Percentiles rank a stretch among this genome's conserved stretches.
Evolutionary conservation across 2,797 vertebrate species (phyloP).

Genomic region (Rhynchotus rufescens): DNA sequence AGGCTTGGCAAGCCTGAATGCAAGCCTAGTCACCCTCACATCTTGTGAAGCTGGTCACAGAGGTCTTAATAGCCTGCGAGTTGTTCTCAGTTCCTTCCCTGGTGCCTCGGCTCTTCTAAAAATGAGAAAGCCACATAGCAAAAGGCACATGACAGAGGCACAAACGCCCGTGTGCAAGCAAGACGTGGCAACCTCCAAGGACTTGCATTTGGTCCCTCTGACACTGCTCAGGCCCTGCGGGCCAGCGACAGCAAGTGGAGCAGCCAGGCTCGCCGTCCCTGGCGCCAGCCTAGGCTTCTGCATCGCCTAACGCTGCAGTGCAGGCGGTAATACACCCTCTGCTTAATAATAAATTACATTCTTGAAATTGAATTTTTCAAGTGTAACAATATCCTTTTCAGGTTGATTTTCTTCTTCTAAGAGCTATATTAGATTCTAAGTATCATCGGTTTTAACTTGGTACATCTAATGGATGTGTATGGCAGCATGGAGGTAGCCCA

Average conservation of each 20-base stretch:
- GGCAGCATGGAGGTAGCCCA: background rate
- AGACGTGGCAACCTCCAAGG: background rate
- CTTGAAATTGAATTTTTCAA: background rate
- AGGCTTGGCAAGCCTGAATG: background rate
- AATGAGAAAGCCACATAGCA: background rate
- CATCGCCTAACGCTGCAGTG: background rate
- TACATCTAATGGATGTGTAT: background rate
- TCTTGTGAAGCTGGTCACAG: background rate
- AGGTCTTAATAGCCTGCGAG: background rate
- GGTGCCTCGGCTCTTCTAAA: background rate
- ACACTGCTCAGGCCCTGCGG: background rate
- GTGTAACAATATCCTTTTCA: rapidly evolving
- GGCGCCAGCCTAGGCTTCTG: background rate
- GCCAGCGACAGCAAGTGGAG: slow-evolving; percentile 29
- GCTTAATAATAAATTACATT: background rate
- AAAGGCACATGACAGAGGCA: background rate
- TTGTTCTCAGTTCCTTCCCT: background rate
- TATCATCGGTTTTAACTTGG: background rate
- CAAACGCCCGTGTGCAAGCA: background rate
- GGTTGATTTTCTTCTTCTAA: background rate
- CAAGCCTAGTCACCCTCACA: background rate
- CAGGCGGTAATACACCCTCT: background rate
- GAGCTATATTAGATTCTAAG: background rate
- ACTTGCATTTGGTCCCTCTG: slow-evolving; percentile 4
- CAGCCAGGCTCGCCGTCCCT: background rate